Percentiles rank a stretch among this genome's conserved stretches.
Conservation (phyloP, 64 coral and sea anemone species). For the Platygyra sinensis region DNA sequence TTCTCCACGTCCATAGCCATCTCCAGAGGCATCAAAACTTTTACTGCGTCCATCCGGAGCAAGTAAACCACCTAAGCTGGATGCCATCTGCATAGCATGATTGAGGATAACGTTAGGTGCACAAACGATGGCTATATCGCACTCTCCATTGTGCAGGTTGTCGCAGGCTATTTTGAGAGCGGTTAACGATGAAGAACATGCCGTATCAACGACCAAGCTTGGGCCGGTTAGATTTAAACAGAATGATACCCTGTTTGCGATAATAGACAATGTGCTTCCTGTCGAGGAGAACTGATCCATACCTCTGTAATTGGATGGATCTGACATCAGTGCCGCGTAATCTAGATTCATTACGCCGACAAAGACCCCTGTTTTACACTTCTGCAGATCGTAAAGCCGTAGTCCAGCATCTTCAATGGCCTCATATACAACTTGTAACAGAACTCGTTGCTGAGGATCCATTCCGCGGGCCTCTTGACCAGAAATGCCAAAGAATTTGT, state of each 20-base stretch:
- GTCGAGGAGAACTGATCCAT: constrained; percentile 49
- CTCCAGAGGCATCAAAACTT: constrained; percentile 71
- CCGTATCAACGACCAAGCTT: constrained; percentile 74
- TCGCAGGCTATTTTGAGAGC: constrained; percentile 68
- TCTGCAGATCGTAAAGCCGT: constrained; percentile 55
- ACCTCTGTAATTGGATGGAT: constrained; percentile 2
- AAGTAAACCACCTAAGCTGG: constrained; percentile 42
- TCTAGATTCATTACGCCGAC: constrained; percentile 75
- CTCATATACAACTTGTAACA: constrained; percentile 65
- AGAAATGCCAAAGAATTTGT: constrained; percentile 68
- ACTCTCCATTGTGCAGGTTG: constrained; percentile 53
- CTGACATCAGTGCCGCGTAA: background rate
- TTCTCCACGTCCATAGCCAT: constrained; percentile 72
- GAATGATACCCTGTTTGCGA: constrained; percentile 52
- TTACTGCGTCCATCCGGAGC: constrained; percentile 67
- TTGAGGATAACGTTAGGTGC: constrained; percentile 47
- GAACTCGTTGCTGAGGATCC: constrained; percentile 80
- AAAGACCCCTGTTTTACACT: constrained; percentile 71
- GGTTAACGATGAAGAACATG: constrained; percentile 75
- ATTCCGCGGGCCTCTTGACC: constrained; percentile 57
- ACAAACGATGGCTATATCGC: constrained; percentile 65
- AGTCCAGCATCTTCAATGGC: constrained; percentile 67
- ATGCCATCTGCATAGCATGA: constrained; percentile 3
- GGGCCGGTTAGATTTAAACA: constrained; percentile 56
- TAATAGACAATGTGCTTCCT: constrained; percentile 5